Conservation (phyloP, 2,113 vertebrate species). For the Oncorhynchus clarkii region DNA sequence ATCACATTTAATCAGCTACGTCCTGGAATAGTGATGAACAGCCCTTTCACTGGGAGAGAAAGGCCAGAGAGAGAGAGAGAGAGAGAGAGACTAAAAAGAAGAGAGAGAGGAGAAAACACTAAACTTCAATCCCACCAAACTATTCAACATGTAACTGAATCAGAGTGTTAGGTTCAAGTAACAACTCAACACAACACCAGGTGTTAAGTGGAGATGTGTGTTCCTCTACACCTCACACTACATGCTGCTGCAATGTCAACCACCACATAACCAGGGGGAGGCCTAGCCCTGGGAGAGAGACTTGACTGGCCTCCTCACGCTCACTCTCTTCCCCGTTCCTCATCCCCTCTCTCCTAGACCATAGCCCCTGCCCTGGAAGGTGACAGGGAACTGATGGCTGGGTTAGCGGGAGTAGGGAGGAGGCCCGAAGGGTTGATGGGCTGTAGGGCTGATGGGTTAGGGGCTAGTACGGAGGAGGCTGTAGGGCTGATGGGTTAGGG, state of each 20-base stretch:
- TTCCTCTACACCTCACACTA: too few species aligned
- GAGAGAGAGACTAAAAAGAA: not conserved
- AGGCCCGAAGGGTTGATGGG: constrained; percentile 32
- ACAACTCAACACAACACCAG: too few species aligned
- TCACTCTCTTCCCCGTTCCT: not conserved
- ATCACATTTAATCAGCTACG: constrained; percentile 74
- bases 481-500: too few species aligned
- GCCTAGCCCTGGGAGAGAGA: not conserved
- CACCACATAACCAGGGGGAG: not conserved
- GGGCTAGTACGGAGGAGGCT: too few species aligned
- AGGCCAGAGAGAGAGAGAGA: not conserved
- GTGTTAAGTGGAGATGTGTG: too few species aligned
- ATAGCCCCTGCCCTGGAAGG: constrained; percentile 12
- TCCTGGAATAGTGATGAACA: constrained; percentile 73
- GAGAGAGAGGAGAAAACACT: too few species aligned
- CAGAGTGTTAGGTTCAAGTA: too few species aligned
- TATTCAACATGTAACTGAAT: not conserved
- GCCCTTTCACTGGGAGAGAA: constrained; percentile 31
- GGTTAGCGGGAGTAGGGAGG: constrained; percentile 58
- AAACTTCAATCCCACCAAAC: not conserved
- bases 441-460: too few species aligned
- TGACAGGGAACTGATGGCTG: constrained; percentile 63
- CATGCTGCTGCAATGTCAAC: not conserved
- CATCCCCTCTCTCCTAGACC: not conserved
- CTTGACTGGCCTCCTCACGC: not conserved